Conservation (phyloP, 1,140 invertebrate genomes). For the Acromyrmex heyeri region DNA sequence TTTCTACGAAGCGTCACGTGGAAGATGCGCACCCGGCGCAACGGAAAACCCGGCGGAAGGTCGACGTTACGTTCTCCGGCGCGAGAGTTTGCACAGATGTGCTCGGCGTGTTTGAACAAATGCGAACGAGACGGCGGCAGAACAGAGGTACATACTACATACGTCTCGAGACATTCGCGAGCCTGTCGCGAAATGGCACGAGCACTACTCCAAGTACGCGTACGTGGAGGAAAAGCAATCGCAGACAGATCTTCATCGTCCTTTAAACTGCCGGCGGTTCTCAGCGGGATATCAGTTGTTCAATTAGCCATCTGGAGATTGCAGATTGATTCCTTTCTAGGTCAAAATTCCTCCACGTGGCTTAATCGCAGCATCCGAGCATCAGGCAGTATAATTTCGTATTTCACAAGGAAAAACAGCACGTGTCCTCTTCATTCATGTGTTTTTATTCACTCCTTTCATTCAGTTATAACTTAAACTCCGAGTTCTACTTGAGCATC, state of each 20-base stretch:
- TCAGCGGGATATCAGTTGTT: slow-evolving; percentile 4
- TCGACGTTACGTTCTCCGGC: slow-evolving; percentile 53
- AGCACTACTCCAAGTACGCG: slow-evolving; percentile 5
- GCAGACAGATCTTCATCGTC: background rate
- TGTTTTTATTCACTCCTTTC: background rate
- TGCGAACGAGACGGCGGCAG: slow-evolving; percentile 68
- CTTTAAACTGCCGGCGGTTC: background rate
- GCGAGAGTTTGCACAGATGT: slow-evolving; percentile 77
- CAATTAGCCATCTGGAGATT: slow-evolving; percentile 21
- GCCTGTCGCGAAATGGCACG: slow-evolving; percentile 2
- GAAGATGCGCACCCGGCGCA: slow-evolving; percentile 60
- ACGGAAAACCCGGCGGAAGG: slow-evolving; percentile 65
- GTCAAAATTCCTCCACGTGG: slow-evolving; percentile 15
- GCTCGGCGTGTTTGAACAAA: slow-evolving; percentile 76
- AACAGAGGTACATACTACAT: slow-evolving; percentile 13
- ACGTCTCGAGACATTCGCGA: slow-evolving; percentile 51
- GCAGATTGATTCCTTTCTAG: background rate
- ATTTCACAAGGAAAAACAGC: background rate
- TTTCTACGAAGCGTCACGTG: slow-evolving; percentile 20
- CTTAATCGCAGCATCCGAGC: background rate
- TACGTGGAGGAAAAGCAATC: background rate
- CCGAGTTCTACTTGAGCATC: background rate
- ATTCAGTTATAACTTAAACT: background rate
- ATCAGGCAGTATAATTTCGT: background rate
- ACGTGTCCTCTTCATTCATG: background rate